Evolutionary conservation across 2,113 vertebrate genomes (phyloP).

Genomic region (Riparia riparia): DNA sequence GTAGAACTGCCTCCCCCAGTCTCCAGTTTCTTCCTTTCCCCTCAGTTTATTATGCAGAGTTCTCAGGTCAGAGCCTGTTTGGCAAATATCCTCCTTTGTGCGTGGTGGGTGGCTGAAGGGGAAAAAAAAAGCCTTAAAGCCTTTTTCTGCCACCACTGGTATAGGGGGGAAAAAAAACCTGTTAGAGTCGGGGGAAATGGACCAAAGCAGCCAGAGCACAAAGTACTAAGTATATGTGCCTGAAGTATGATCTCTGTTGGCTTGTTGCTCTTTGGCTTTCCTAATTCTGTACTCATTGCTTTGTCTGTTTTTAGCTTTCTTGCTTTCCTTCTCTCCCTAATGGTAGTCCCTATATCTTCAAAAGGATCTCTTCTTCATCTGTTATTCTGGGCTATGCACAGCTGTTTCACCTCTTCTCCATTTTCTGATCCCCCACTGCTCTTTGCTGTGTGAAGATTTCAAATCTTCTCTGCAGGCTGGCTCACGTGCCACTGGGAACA

Average conservation of each 20-base stretch:
- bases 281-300: not conserved
- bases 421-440: not conserved
- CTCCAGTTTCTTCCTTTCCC: not conserved
- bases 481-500: not conserved
- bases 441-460: not conserved
- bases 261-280: not conserved
- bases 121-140: not conserved
- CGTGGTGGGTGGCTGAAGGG: not conserved
- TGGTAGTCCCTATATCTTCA: not conserved
- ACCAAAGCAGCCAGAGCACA: not conserved
- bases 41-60: not conserved
- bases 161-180: not conserved
- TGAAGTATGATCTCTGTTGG: not conserved
- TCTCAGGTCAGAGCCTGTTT: not conserved
- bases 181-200: not conserved
- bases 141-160: not conserved
- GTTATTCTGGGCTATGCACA: not conserved
- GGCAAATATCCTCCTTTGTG: not conserved
- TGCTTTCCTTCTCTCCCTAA: not conserved
- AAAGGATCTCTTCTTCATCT: not conserved
- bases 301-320: not conserved
- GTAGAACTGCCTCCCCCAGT: not conserved
- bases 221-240: not conserved
- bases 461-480: not conserved
- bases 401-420: not conserved